These are phyloP conservation scores for pig (Sus scrofa) DNA, from an alignment of 2,113 vertebrate genomes.

Conservation along the genomic window DNA sequence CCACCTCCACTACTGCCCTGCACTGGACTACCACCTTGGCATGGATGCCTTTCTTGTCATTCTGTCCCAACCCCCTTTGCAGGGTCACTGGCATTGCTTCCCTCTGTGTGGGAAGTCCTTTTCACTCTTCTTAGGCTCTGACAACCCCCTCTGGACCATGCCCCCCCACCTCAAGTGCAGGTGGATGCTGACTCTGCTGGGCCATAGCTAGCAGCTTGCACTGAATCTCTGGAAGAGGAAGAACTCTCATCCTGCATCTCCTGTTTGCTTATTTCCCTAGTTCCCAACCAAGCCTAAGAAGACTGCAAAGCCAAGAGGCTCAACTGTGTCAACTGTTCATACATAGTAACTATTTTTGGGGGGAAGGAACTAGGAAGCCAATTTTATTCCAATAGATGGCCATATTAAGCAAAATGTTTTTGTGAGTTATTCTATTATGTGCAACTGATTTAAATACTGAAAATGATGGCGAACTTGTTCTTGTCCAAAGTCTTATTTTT, in stretches of 20 bases:
- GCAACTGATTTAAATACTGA: not conserved
- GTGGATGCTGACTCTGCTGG: too few relatives aligned
- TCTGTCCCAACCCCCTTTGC: not conserved
- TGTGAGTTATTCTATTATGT: not conserved
- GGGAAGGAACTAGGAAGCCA: not conserved
- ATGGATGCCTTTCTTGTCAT: not conserved
- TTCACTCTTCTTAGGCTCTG: not conserved
- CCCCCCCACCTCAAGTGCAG: too few relatives aligned
- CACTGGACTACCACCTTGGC: rapidly evolving
- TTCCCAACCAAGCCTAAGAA: not conserved
- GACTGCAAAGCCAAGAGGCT: not conserved
- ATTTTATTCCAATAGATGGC: not conserved
- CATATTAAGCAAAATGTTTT: not conserved
- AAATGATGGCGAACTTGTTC: not conserved
- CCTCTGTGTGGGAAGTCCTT: rapidly evolving
- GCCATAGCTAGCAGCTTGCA: not conserved
- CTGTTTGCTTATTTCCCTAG: not conserved
- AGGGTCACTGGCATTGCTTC: rapidly evolving
- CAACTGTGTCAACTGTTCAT: not conserved
- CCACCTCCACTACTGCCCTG: too few relatives aligned
- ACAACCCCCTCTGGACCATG: rapidly evolving
- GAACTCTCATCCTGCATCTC: not conserved
- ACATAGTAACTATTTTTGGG: rapidly evolving
- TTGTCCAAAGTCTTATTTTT: not conserved
- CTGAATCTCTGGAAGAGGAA: not conserved